Evolutionary conservation across 2,888 invertebrate genomes (phyloP), one percentile per base, ranked within the genome.

Genomic region (Asteroscopus sphinx): DNA sequence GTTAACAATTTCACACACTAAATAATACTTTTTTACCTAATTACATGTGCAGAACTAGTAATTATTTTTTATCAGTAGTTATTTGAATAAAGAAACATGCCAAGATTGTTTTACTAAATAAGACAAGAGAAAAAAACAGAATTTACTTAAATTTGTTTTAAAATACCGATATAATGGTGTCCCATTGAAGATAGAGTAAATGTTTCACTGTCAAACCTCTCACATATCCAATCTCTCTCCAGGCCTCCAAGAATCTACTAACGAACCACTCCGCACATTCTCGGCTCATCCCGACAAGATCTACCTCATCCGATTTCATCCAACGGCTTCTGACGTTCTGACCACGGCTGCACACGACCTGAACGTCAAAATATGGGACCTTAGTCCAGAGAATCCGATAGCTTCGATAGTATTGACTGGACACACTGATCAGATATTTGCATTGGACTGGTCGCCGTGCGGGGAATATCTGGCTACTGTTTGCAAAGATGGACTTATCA

Each of bases 371-470:
- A 95, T 99, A 35, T 99, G 99, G 99, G 97, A 98, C 86, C 93
- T 98, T 36, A 89, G 90, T 11, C 87, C 89, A 0, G 91, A 87
- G 0, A 70, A 33, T 0, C 93, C 93, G 0, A 73, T 65, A 0
- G 79, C 85, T 0, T 81, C 77, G 68, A 95, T 97, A 62, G 95
- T 95, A 1, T 87, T 98, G 4, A 95, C 95, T 9, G 97, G 92
- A 0, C 98, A 98, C 77, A 96, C 96, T 0, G 98, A 98, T 80
- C 98, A 98, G 92, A 97, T 99, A 84, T 98, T 99, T 77, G 97
- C 98, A 56, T 95, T 98, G 75, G 97, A 98, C 2, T 99, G 99
- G 99, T 98, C 98, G 57, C 97, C 98, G 0, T 98, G 98, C 82
- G 99, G 99, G 0, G 96, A 96, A 26, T 96, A 96, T 76, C 95